phyloP scores from a whole-genome alignment of 1,140 invertebrate species.

The Nephila pilipes region DNA sequence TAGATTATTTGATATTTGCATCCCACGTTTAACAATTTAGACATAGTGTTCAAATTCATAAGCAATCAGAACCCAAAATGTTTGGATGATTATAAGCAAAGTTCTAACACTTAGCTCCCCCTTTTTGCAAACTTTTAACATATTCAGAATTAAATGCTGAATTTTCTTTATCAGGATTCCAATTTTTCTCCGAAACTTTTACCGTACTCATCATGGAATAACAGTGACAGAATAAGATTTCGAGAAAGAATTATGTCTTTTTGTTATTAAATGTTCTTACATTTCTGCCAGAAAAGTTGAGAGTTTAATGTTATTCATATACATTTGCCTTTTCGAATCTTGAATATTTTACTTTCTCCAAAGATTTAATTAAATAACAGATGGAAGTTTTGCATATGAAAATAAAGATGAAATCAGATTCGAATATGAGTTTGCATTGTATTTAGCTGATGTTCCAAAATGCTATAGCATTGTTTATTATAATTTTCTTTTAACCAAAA shows the following conservation, averaged over 20 bases:
- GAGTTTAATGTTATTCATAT: background rate
- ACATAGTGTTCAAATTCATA: too few relatives aligned
- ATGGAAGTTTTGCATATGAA: background rate
- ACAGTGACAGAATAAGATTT: background rate
- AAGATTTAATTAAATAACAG: background rate
- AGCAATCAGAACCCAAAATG: too few relatives aligned
- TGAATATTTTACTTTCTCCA: background rate
- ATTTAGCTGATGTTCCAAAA: background rate
- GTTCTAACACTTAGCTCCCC: background rate
- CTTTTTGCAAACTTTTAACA: background rate
- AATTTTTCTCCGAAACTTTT: background rate
- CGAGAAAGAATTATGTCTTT: background rate
- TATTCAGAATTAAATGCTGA: background rate
- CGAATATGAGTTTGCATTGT: background rate
- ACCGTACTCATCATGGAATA: background rate
- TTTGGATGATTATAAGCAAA: too few relatives aligned
- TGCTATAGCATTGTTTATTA: background rate
- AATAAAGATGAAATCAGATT: background rate
- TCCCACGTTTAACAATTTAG: too few relatives aligned
- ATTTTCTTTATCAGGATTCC: background rate
- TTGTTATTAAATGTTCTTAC: slow-evolving; percentile 9
- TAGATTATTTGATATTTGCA: too few relatives aligned
- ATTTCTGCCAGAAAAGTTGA: background rate
- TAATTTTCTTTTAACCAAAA: background rate
- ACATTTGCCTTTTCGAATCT: background rate